phyloP scores from a whole-genome alignment of 2,797 vertebrate species.

The Hirundo rustica region DNA sequence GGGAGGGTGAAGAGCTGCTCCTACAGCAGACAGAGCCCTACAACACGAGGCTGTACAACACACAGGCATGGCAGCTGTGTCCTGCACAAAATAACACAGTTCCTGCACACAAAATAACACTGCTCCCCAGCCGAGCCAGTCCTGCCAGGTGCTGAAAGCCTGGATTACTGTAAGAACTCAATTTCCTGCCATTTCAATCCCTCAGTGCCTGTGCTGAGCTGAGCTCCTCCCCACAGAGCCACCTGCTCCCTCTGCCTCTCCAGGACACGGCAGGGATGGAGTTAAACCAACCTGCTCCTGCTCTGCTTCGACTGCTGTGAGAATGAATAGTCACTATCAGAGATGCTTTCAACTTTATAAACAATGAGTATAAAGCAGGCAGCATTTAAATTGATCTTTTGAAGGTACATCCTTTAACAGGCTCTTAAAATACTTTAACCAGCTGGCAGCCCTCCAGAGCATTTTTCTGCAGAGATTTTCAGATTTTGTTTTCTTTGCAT shows the following conservation, averaged over 20 bases:
- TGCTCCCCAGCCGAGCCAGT: rapidly evolving
- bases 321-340: slow-evolving; percentile 41
- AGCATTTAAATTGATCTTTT: slow-evolving; percentile 52
- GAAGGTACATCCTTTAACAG: slow-evolving; percentile 39
- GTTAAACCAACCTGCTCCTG: slow-evolving; percentile 38
- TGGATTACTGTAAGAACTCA: not conserved
- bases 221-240: not conserved
- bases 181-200: not conserved
- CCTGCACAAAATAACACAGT: not conserved
- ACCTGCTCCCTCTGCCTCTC: not conserved
- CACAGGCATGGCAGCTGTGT: not conserved
- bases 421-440: slow-evolving; percentile 51
- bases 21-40: not conserved
- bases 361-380: slow-evolving; percentile 40
- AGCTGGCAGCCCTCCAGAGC: slow-evolving; percentile 54
- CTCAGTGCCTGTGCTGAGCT: not conserved
- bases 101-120: not conserved
- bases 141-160: not conserved
- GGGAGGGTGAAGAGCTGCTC: not conserved
- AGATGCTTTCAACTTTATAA: slow-evolving; percentile 32
- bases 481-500: slow-evolving; percentile 19
- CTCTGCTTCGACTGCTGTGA: not conserved
- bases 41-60: rapidly evolving
- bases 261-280: not conserved
- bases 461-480: slow-evolving; percentile 27